Conservation (phyloP, 2,113 vertebrate genomes). For the Toxotes jaculatrix region DNA sequence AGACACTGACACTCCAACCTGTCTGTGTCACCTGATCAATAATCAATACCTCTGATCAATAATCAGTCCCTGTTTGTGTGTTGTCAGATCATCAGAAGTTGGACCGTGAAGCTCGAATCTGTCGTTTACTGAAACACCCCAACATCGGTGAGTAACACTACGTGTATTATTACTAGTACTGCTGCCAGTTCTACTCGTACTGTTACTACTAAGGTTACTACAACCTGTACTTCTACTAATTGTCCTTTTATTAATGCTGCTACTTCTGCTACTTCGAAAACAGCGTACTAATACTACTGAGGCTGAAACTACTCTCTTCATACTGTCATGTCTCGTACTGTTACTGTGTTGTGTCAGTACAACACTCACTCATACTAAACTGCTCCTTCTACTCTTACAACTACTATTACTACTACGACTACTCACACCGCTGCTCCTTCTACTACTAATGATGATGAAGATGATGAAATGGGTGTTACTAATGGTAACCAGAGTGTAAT, state of each 20-base stretch:
- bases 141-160: constrained; percentile 79
- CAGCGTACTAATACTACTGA: too few relatives aligned
- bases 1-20: too few relatives aligned
- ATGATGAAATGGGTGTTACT: background rate
- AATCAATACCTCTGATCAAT: background rate
- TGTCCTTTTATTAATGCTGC: background rate
- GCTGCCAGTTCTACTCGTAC: background rate
- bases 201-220: background rate
- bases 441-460: background rate
- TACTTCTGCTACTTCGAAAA: background rate
- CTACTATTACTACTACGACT: background rate
- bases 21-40: background rate
- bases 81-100: constrained; percentile 83
- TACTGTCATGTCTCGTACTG: too few relatives aligned
- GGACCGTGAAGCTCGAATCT: constrained; percentile 84
- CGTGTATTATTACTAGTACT: background rate
- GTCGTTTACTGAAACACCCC: constrained; percentile 82
- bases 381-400: too few relatives aligned
- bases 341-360: too few relatives aligned
- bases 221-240: background rate
- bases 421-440: background rate
- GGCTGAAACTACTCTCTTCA: too few relatives aligned
- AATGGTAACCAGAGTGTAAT: background rate
- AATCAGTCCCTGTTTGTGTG: constrained; percentile 6
- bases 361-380: too few relatives aligned